Base-by-base conservation (phyloP, 2,113 vertebrate species). In the Prochilodus magdalenae region DNA sequence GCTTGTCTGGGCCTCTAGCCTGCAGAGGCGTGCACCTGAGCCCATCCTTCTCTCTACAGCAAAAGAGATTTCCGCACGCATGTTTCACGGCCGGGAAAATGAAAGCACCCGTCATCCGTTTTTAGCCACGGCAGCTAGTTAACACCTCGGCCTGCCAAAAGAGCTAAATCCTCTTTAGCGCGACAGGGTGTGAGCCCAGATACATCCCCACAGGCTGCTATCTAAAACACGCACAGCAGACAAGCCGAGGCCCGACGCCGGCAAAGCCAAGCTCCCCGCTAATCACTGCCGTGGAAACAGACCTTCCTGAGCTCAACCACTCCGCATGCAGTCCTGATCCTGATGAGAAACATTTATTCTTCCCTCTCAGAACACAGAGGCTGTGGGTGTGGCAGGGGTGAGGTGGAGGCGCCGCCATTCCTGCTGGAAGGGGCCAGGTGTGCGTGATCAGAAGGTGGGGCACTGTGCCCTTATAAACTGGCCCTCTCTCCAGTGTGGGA, bases 51-150 rank as follows among this genome's bases (percentile, higher is more conserved):
- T 51, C 4, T 11, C 3, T 20, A 18, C 20, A 18, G 73, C 16
- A 69, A 82, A 65, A 70, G 51, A 49, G 53, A 78, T 78, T 78
- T 81, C 66, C 22, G 55, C 16, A n/a, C n/a, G 73, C 49, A 73
- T 44, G 73, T 55, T 72, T 85, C 36, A 26, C 33, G 36, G 62
- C 57, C 40, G 47, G 8, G 51, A 47, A 30, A 26, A 30, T 47
- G 29, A 65, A 77, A 60, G 47, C 49, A 10, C 2, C 65, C 16
- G 10, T 13, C 33, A 55, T 62, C 29, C 0, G 15, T 55, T 59
- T 74, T 79, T 71, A 79, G 16, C 22, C n/a, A 11, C 24, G 47
- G 29, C 57, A 44, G 40, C 22, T 44, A 44, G 55, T 49, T 49
- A 72, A 82, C 84, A 79, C 36, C 63, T 36, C 53, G 3, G 55